phyloP scores from a whole-genome alignment of 2,113 vertebrate genomes.

The Cochlearius cochlearius region DNA sequence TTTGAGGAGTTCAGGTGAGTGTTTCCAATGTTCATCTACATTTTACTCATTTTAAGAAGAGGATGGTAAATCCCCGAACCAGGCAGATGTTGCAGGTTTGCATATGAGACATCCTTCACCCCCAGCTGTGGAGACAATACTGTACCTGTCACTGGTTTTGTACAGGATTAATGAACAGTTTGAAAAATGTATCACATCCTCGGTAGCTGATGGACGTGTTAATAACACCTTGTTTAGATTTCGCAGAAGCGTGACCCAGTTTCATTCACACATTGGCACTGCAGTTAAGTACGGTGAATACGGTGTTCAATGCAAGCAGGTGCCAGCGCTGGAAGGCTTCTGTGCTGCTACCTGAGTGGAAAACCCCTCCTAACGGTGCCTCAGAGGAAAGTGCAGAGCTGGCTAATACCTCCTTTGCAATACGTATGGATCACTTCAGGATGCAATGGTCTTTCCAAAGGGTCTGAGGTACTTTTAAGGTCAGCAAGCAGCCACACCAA shows the following conservation, averaged over 20 bases:
- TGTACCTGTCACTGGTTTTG: conserved; percentile 33
- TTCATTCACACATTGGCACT: conserved; percentile 44
- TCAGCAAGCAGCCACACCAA: fast-evolving
- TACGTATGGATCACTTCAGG: not conserved
- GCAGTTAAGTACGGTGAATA: conserved; percentile 4
- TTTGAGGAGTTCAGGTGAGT: conserved; percentile 10
- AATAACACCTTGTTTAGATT: conserved; percentile 65
- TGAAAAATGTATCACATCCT: conserved; percentile 61
- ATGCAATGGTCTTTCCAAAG: not conserved
- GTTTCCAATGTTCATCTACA: not conserved
- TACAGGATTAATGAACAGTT: conserved; percentile 69
- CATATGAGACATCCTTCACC: not conserved
- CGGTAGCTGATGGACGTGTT: conserved; percentile 52
- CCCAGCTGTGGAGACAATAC: not conserved
- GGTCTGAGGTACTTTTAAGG: not conserved
- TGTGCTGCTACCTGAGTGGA: not conserved
- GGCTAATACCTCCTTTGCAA: not conserved
- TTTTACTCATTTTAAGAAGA: conserved; percentile 24
- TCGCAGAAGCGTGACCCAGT: conserved; percentile 46
- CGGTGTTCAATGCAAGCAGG: not conserved
- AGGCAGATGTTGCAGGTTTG: not conserved
- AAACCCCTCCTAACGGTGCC: not conserved
- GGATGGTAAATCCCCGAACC: not conserved
- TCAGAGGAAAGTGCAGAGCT: not conserved
- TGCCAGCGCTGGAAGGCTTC: not conserved